These are phyloP conservation scores for Spondyliosoma cantharus DNA, from an alignment of 2,797 vertebrate species.

Conservation along the genomic window DNA sequence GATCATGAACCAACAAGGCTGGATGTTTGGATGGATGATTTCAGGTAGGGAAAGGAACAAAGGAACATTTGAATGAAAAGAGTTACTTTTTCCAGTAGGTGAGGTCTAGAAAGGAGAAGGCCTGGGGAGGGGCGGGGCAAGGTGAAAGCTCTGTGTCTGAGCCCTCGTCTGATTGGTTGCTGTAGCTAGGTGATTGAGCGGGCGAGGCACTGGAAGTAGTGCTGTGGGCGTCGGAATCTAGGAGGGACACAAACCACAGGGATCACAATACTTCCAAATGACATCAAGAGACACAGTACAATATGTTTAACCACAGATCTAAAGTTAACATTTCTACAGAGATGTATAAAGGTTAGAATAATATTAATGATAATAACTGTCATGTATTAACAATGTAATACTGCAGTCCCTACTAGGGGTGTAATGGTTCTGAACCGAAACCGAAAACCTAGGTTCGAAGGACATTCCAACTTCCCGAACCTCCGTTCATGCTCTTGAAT, in stretches of 20 bases:
- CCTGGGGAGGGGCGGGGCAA: too few relatives aligned
- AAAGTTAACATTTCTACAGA: too few relatives aligned
- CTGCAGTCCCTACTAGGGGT: background rate
- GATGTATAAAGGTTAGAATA: too few relatives aligned
- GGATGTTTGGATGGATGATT: background rate
- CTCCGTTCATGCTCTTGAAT: too few relatives aligned
- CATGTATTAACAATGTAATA: background rate
- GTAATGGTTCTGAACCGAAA: too few relatives aligned
- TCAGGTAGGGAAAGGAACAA: background rate
- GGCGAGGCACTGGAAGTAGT: conserved; percentile 92
- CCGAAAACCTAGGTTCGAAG: too few relatives aligned
- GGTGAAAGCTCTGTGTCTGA: conserved; percentile 88
- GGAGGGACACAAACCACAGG: background rate
- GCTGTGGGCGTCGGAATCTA: conserved; percentile 92
- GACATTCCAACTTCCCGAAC: too few relatives aligned
- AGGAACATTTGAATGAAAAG: too few relatives aligned
- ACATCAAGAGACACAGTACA: background rate
- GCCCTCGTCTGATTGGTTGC: conserved; percentile 92
- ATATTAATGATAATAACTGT: background rate
- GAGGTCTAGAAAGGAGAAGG: conserved; percentile 92
- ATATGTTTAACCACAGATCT: background rate
- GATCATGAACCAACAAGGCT: background rate
- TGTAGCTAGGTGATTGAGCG: conserved; percentile 91
- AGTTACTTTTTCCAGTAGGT: conserved; percentile 93
- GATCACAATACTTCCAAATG: background rate